Percentiles rank a stretch among this genome's conserved stretches.
These are phyloP conservation scores for Euclidia mi DNA, from an alignment of 2,888 invertebrate species.

Conservation along the genomic window DNA sequence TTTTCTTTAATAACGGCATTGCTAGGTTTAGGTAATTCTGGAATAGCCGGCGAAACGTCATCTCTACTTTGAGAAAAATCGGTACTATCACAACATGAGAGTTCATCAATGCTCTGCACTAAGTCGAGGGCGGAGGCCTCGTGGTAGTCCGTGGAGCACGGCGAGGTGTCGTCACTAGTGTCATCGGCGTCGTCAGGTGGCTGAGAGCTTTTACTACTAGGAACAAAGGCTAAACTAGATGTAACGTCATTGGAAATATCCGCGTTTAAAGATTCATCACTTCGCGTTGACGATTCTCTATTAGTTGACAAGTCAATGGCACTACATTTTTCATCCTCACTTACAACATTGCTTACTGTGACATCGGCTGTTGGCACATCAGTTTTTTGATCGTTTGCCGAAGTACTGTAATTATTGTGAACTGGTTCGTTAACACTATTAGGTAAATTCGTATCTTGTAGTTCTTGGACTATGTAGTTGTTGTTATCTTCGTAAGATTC, in stretches of 20 bases:
- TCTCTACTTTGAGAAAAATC: constrained; percentile 87
- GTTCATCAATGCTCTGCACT: constrained; percentile 81
- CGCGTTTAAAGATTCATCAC: constrained; percentile 83
- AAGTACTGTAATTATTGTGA: constrained; percentile 55
- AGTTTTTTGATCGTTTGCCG: constrained; percentile 46
- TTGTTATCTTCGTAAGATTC: constrained; percentile 60
- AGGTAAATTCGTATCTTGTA: constrained; percentile 49
- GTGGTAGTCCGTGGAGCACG: constrained; percentile 86
- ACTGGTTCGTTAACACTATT: constrained; percentile 51
- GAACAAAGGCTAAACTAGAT: constrained; percentile 85
- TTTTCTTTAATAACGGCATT: constrained; percentile 43
- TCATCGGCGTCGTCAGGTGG: constrained; percentile 73
- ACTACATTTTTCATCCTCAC: constrained; percentile 70
- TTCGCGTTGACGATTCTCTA: constrained; percentile 75
- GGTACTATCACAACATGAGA: constrained; percentile 81
- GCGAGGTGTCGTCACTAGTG: constrained; percentile 84
- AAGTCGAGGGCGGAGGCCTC: constrained; percentile 86
- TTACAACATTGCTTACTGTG: constrained; percentile 61
- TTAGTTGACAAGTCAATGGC: constrained; percentile 60
- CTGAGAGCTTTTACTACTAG: constrained; percentile 84
- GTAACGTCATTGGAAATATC: constrained; percentile 85
- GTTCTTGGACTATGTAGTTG: constrained; percentile 50
- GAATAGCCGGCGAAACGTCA: constrained; percentile 70
- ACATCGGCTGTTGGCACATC: constrained; percentile 45
- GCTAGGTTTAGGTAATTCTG: constrained; percentile 57